These are phyloP conservation scores for Erinaceus europaeus DNA, from an alignment of 2,113 vertebrate genomes.

Conservation along the genomic window DNA sequence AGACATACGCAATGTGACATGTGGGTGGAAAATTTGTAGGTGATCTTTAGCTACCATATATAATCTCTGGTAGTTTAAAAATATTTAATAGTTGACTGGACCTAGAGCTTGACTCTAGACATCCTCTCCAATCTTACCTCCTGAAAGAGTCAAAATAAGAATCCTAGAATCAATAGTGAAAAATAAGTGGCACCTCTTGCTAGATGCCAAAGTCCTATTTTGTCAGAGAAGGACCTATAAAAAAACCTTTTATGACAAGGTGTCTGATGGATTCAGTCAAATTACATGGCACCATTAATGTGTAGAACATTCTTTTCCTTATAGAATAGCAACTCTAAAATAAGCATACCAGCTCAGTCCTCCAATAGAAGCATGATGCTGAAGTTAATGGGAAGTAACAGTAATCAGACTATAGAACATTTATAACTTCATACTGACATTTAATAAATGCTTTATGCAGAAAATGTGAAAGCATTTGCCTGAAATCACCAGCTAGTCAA, in stretches of 20 bases:
- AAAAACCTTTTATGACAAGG: constrained; percentile 49
- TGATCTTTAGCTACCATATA: background rate
- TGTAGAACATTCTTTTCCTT: constrained; percentile 29
- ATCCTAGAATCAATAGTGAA: constrained; percentile 44
- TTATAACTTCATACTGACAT: constrained; percentile 35
- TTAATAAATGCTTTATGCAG: constrained; percentile 32
- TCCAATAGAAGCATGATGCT: constrained; percentile 30
- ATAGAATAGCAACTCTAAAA: constrained; percentile 54
- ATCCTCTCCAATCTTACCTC: background rate
- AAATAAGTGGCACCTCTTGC: constrained; percentile 37
- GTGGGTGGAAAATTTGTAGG: background rate
- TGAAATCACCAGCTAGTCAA: constrained; percentile 49
- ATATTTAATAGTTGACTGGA: background rate
- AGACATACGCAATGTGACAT: background rate
- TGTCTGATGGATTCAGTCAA: constrained; percentile 63
- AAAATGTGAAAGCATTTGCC: constrained; percentile 47
- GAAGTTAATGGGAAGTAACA: constrained; percentile 37
- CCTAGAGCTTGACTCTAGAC: background rate
- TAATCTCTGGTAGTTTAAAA: background rate
- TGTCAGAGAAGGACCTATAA: constrained; percentile 51
- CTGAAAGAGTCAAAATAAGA: background rate
- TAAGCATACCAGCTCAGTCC: constrained; percentile 29
- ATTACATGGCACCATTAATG: constrained; percentile 45
- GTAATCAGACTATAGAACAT: constrained; percentile 26
- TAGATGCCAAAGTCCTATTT: constrained; percentile 25